Evolutionary conservation across 1,140 invertebrate species (phyloP).

Genomic region (Aethina tumida): DNA sequence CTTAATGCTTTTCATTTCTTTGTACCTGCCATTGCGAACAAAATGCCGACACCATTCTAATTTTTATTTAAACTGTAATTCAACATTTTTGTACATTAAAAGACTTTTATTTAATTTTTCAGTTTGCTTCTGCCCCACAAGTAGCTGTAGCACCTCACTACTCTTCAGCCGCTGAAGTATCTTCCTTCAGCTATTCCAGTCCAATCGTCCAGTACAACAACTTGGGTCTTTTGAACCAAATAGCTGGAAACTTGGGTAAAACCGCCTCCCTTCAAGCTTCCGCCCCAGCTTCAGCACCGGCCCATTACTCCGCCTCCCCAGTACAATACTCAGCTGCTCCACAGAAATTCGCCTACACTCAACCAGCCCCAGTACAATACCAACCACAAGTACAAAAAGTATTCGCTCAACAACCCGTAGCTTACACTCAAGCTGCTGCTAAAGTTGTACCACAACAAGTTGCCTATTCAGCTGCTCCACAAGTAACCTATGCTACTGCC

Average conservation of each 20-base stretch:
- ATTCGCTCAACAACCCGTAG: constrained; percentile 4
- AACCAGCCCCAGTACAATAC: constrained; percentile 5
- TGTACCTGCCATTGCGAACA: constrained; percentile 3
- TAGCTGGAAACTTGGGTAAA: constrained; percentile 16
- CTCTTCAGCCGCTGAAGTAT: constrained; percentile 29
- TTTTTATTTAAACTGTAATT: constrained; percentile 5
- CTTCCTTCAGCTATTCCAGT: constrained; percentile 29
- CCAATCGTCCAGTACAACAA: constrained; percentile 30
- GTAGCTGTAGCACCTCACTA: constrained; percentile 16
- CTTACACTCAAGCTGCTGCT: constrained; percentile 7
- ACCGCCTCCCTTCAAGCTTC: not conserved
- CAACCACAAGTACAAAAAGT: constrained; percentile 7
- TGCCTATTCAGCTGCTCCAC: constrained; percentile 3
- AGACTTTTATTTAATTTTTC: no score
- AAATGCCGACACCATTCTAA: constrained; percentile 6
- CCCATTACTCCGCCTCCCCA: constrained; percentile 2
- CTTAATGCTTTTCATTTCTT: constrained; percentile 7
- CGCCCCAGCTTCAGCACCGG: constrained; percentile 2
- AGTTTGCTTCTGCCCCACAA: no score
- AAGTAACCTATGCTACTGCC: no score
- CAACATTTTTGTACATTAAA: no score
- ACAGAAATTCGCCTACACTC: constrained; percentile 17
- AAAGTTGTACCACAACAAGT: constrained; percentile 10
- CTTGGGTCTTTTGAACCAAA: constrained; percentile 24
- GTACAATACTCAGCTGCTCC: constrained; percentile 8